A percentile compares a stretch with the other conserved stretches of the same genome.
phyloP scores from a whole-genome alignment of 2,888 invertebrate species.

The Dolichopus griseipennis region DNA sequence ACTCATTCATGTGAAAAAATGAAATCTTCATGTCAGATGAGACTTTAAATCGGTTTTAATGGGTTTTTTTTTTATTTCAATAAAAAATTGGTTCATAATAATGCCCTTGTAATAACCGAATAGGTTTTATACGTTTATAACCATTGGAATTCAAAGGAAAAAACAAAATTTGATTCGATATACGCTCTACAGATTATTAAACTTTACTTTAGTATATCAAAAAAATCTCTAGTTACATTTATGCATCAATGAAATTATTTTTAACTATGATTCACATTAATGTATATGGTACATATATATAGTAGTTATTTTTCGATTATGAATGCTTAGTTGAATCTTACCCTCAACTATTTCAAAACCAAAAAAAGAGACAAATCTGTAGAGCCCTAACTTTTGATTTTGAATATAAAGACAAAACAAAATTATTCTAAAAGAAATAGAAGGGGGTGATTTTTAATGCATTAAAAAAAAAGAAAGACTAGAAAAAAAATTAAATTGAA shows the following conservation, averaged over 20 bases:
- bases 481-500: too few relatives aligned
- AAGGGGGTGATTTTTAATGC: neutral
- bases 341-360: neutral
- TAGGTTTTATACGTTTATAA: neutral
- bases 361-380: neutral
- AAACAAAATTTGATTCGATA: neutral
- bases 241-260: too few relatives aligned
- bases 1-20: conserved; percentile 16
- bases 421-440: too few relatives aligned
- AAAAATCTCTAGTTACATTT: too few relatives aligned
- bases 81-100: neutral
- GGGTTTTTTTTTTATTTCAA: neutral
- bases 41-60: neutral
- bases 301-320: conserved; percentile 1
- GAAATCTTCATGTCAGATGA: conserved; percentile 18
- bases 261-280: neutral
- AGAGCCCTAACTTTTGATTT: neutral
- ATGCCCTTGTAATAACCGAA: too few relatives aligned
- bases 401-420: too few relatives aligned
- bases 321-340: neutral
- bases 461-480: neutral
- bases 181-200: neutral
- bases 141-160: neutral
- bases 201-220: too few relatives aligned
- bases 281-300: neutral